phyloP scores from a whole-genome alignment of 2,797 vertebrate species.

The Acridotheres tristis region DNA sequence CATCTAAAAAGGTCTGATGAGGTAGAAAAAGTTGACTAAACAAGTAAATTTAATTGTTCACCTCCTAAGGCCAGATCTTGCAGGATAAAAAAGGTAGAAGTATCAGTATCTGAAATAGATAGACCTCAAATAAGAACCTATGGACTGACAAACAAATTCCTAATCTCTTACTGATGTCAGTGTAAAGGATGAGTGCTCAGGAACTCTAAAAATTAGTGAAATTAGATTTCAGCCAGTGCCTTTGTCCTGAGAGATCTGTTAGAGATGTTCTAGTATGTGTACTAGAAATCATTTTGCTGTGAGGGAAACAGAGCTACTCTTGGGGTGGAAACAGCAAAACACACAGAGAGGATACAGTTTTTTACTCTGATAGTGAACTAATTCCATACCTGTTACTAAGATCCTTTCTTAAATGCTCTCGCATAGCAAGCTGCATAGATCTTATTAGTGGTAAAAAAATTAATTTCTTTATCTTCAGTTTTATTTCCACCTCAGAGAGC shows the following conservation, averaged over 20 bases:
- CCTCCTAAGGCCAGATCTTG: neutral
- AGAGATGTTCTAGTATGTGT: neutral
- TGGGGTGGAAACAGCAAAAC: neutral
- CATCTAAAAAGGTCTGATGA: neutral
- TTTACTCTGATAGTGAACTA: neutral
- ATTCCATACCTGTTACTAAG: neutral
- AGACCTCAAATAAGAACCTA: neutral
- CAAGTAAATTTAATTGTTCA: neutral
- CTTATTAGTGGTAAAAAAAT: neutral
- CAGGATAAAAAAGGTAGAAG: neutral
- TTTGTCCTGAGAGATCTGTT: neutral
- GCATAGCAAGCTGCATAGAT: neutral
- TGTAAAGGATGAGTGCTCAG: neutral
- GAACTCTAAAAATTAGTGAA: neutral
- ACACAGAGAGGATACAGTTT: neutral
- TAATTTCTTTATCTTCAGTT: neutral
- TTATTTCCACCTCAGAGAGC: neutral
- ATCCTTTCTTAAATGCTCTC: neutral
- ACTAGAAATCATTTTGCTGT: neutral
- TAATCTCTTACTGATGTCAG: neutral
- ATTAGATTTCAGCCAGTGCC: neutral
- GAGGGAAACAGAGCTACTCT: neutral
- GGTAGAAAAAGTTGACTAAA: neutral
- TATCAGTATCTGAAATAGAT: neutral
- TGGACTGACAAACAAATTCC: neutral